These are phyloP conservation scores for Bryconaethiops microstoma DNA, from an alignment of 2,797 vertebrate species.

Conservation along the genomic window DNA sequence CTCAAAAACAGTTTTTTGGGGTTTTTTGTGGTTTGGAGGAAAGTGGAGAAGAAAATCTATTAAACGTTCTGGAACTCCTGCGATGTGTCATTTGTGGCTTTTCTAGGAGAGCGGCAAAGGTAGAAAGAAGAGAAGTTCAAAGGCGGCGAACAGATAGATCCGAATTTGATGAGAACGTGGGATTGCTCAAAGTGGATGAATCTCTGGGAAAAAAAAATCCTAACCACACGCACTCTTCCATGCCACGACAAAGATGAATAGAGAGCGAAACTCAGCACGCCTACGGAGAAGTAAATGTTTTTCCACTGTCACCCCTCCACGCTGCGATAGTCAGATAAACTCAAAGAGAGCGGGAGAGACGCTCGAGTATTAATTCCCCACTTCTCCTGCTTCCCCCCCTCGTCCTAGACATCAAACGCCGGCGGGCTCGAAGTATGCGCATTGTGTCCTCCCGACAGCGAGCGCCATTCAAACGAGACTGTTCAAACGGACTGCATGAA, in stretches of 20 bases:
- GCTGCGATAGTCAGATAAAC: constrained; percentile 44
- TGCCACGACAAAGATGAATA: constrained; percentile 45
- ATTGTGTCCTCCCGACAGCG: not conserved
- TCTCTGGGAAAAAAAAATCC: not conserved
- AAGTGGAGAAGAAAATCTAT: constrained; percentile 11
- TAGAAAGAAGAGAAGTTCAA: constrained; percentile 30
- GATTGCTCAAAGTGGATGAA: constrained; percentile 20
- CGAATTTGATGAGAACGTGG: constrained; percentile 32
- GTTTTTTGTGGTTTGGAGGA: not conserved
- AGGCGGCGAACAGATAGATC: constrained; percentile 15
- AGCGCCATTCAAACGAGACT: not conserved
- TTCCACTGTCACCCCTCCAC: constrained; percentile 34
- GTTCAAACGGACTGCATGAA: constrained; percentile 4
- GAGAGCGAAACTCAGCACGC: constrained; percentile 45
- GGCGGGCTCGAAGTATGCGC: not conserved
- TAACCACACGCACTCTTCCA: constrained; percentile 30
- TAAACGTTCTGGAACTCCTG: not conserved
- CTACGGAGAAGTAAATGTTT: constrained; percentile 49
- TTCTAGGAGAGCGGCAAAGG: not conserved
- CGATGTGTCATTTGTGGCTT: constrained; percentile 22
- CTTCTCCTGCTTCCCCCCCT: constrained; percentile 42
- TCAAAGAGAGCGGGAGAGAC: constrained; percentile 29
- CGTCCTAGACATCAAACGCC: constrained; percentile 15
- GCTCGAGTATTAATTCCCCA: constrained; percentile 17
- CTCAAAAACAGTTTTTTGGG: not conserved